Conservation (phyloP, 2,797 vertebrate genomes). For the Parauchenoglanis ngamensis region DNA sequence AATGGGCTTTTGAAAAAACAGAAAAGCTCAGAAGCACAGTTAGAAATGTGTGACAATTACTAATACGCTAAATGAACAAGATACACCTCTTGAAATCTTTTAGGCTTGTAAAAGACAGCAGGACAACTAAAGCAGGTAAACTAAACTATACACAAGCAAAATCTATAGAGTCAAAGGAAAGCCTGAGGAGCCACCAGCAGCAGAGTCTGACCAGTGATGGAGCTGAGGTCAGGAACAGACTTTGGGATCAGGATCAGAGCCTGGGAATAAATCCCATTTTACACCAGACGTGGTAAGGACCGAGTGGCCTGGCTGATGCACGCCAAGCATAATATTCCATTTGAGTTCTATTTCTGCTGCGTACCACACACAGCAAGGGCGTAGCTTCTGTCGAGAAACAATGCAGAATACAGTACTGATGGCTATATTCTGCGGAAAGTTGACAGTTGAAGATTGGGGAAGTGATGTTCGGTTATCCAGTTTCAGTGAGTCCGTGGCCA, state of each 20-base stretch:
- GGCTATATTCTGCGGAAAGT: neutral
- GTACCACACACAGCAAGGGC: neutral
- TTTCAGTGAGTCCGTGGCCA: neutral
- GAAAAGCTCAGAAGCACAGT: neutral
- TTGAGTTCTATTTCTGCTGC: constrained; percentile 3
- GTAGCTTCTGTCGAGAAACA: neutral
- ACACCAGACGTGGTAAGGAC: neutral
- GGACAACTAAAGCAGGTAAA: neutral
- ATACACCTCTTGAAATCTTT: neutral
- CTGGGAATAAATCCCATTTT: neutral
- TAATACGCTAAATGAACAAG: neutral
- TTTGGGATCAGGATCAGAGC: constrained; percentile 2
- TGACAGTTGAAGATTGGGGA: neutral
- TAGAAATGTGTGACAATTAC: neutral
- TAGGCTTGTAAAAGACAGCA: neutral
- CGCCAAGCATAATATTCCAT: constrained; percentile 8
- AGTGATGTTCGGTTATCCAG: neutral
- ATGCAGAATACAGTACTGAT: neutral
- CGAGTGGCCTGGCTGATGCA: neutral
- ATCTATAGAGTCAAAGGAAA: neutral
- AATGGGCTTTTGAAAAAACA: neutral
- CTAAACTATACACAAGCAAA: neutral
- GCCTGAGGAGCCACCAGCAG: neutral
- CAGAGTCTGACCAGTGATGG: neutral
- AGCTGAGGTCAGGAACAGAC: neutral